Base-by-base conservation (phyloP, 2,113 vertebrate genomes). In the Balaenoptera acutorostrata region DNA sequence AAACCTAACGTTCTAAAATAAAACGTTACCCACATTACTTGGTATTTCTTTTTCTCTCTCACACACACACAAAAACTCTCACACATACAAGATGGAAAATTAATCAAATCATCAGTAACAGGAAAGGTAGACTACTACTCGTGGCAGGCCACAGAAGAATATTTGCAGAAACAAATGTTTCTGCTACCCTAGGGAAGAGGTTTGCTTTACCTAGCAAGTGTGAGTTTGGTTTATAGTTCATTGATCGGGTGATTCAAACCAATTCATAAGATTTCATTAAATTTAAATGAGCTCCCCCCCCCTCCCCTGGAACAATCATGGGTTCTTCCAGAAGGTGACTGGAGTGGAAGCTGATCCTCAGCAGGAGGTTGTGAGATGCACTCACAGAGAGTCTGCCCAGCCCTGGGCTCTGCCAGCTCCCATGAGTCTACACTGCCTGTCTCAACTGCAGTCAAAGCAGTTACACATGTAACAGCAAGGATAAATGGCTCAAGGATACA, bases 1-100 rank as follows among this genome's bases (percentile, higher is more conserved):
- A 94, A 95, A 96, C 78, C 41, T 68, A 14, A 86, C 36, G 74
- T 93, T 93, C 64, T 61, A 94, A 89, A 90, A 88, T 63, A 90
- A 94, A 93, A 84, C 75, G 82, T 41, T 78, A 52, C 8, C 55
- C 25, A 92, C 36, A 68, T 71, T 66, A 84, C 64, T 88, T 82
- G 82, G 25, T 49, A 57, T 80, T 71, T 96, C 52, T 75, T 21
- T 92, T 8, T 85, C 41, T 92, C 75, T 72, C 27, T 27, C 66
- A 25, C 18, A 13, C 46, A 49, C 39, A 68, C 49, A 72, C 17
- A 36, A 18, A 64, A 29, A n/a, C 46, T 33, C 49, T 71, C 11
- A 69, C 39, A 82, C 29, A 64, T 13, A 25, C 21, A 80, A 25
- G 17, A 63, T 46, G 5, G 33, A 57, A 92, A 97, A 90, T 66